A percentile compares a stretch with the other conserved stretches of the same genome.
These are phyloP conservation scores for Ectemnius lituratus DNA, from an alignment of 2,888 invertebrate species.

Conservation along the genomic window DNA sequence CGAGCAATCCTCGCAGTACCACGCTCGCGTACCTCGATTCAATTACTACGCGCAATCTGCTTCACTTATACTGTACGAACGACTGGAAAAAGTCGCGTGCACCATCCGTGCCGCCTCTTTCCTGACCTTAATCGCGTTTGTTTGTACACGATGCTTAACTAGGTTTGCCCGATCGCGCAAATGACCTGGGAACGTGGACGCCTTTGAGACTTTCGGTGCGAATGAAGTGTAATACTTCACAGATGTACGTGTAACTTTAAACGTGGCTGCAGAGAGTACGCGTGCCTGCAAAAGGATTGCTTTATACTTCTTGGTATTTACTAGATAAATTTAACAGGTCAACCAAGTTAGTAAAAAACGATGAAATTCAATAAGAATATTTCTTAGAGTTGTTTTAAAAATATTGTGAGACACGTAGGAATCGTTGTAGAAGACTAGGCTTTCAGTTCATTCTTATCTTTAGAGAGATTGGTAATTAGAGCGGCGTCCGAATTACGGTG, in stretches of 20 bases:
- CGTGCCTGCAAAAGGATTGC: too few relatives aligned
- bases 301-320: too few relatives aligned
- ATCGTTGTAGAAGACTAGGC: too few relatives aligned
- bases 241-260: too few relatives aligned
- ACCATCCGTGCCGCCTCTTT: neutral
- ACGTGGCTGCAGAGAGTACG: too few relatives aligned
- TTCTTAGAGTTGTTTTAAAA: too few relatives aligned
- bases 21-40: neutral
- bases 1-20: conserved; percentile 24
- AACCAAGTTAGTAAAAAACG: too few relatives aligned
- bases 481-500: neutral
- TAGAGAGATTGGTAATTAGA: neutral
- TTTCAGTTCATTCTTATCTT: neutral
- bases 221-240: too few relatives aligned
- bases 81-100: neutral
- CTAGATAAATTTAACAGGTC: too few relatives aligned
- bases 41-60: neutral
- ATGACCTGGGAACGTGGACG: conserved; percentile 1
- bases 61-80: neutral
- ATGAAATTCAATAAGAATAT: too few relatives aligned
- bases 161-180: conserved; percentile 12
- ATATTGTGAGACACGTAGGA: too few relatives aligned
- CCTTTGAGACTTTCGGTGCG: too few relatives aligned
- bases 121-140: conserved; percentile 1
- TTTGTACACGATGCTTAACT: neutral